phyloP scores from a whole-genome alignment of 2,888 invertebrate species.

The Lordiphosa andalusiaca region DNA sequence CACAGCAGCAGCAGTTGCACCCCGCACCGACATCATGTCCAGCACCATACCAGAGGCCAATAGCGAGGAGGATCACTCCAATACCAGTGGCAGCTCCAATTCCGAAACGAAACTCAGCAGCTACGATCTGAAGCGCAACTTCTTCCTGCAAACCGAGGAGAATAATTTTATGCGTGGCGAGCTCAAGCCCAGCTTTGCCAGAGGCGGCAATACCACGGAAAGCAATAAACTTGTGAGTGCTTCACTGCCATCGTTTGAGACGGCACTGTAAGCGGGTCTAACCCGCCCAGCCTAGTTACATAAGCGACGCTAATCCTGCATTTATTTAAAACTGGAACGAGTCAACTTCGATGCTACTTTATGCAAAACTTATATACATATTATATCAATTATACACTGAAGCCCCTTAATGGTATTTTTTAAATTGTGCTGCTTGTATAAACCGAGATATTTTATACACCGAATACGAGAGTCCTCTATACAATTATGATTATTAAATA shows the following conservation, averaged over 20 bases:
- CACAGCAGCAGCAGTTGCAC: conserved; percentile 56
- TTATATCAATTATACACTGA: conserved; percentile 59
- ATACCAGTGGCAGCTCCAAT: conserved; percentile 83
- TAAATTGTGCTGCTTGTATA: conserved; percentile 72
- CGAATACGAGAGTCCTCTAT: conserved; percentile 56
- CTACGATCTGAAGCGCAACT: conserved; percentile 78
- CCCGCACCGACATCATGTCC: conserved; percentile 89
- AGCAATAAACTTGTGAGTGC: conserved; percentile 44
- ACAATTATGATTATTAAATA: conserved; percentile 29
- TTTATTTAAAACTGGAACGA: conserved; percentile 49
- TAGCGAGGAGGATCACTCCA: conserved; percentile 87
- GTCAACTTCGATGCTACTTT: conserved; percentile 70
- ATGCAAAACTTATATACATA: conserved; percentile 55
- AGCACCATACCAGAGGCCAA: conserved; percentile 92
- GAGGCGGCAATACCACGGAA: conserved; percentile 24
- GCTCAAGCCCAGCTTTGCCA: conserved; percentile 65
- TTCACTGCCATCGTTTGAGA: conserved; percentile 73
- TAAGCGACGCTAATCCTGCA: conserved; percentile 56
- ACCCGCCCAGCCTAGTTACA: conserved; percentile 42
- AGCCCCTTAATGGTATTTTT: conserved; percentile 52
- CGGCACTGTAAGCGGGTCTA: conserved; percentile 72
- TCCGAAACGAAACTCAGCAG: conserved; percentile 45
- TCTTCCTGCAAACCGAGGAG: conserved; percentile 80
- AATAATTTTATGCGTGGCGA: conserved; percentile 81
- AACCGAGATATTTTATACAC: conserved; percentile 59